Evolutionary conservation across 2,113 vertebrate species (phyloP).

Genomic region (Periophthalmodon schlosseri): DNA sequence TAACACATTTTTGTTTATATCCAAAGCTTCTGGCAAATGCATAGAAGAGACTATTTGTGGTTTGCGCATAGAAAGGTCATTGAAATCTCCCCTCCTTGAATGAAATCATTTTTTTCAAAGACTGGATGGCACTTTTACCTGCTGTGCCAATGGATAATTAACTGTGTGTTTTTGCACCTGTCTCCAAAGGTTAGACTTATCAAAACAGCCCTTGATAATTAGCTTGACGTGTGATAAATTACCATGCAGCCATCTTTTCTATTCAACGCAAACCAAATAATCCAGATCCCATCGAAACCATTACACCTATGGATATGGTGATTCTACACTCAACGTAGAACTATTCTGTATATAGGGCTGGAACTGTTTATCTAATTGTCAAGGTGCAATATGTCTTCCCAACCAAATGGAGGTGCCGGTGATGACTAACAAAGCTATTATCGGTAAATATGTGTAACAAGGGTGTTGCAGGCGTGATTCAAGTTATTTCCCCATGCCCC

Average conservation of each 20-base stretch:
- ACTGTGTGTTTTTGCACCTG: slow-evolving; percentile 48
- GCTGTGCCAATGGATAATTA: slow-evolving; percentile 47
- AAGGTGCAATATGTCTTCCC: neutral
- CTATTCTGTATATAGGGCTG: neutral
- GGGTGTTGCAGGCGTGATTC: slow-evolving; percentile 32
- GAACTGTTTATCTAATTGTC: neutral
- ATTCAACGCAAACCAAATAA: slow-evolving; percentile 10
- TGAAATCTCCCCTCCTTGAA: neutral
- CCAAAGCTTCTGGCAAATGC: neutral
- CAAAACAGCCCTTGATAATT: slow-evolving; percentile 56
- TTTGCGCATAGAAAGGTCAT: neutral
- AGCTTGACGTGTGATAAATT: slow-evolving; percentile 40
- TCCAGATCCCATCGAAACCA: slow-evolving; percentile 21
- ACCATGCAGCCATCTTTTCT: slow-evolving; percentile 17
- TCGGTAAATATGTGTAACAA: slow-evolving; percentile 48
- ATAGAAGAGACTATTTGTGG: neutral
- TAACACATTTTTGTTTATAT: neutral
- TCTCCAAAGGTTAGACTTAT: slow-evolving; percentile 65
- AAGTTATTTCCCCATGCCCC: slow-evolving; percentile 39
- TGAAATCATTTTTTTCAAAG: slow-evolving; percentile 6
- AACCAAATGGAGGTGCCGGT: slow-evolving; percentile 14
- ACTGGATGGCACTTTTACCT: neutral
- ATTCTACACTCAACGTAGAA: neutral
- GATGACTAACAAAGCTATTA: slow-evolving; percentile 33
- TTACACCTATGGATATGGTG: slow-evolving; percentile 16